Conservation (phyloP, 1,140 invertebrate genomes). For the Eubasilissa regina region DNA sequence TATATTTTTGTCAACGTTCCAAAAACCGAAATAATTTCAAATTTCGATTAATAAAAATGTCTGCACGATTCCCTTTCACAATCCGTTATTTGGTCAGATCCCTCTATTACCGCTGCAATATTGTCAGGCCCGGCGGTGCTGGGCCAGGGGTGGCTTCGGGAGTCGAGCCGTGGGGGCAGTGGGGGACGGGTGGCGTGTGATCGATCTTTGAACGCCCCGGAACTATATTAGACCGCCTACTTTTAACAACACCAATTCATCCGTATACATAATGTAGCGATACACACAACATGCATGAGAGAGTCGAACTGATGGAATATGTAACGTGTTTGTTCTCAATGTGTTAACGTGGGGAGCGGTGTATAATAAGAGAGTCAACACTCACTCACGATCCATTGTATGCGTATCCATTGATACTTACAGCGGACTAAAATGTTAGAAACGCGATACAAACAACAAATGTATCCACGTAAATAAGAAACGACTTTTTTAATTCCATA, state of each 20-base stretch:
- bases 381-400: constrained; percentile 11
- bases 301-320: constrained; percentile 7
- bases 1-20: too few species aligned
- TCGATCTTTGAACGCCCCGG: constrained; percentile 49
- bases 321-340: constrained; percentile 33
- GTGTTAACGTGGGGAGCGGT: neutral
- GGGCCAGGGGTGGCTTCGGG: neutral
- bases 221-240: constrained; percentile 52
- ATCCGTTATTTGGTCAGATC: constrained; percentile 39
- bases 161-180: neutral
- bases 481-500: too few species aligned
- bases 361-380: constrained; percentile 16
- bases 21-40: too few species aligned
- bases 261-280: constrained; percentile 38
- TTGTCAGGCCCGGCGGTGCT: constrained; percentile 28
- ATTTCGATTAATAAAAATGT: constrained; percentile 36
- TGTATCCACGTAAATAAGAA: too few species aligned
- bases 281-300: constrained; percentile 20
- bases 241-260: constrained; percentile 50
- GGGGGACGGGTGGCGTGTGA: constrained; percentile 26
- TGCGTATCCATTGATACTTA: neutral
- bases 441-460: too few species aligned
- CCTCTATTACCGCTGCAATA: constrained; percentile 48
- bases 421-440: too few species aligned
- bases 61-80: constrained; percentile 10